Evolutionary conservation across 2,113 vertebrate species (phyloP).

Genomic region (Maccullochella peelii): DNA sequence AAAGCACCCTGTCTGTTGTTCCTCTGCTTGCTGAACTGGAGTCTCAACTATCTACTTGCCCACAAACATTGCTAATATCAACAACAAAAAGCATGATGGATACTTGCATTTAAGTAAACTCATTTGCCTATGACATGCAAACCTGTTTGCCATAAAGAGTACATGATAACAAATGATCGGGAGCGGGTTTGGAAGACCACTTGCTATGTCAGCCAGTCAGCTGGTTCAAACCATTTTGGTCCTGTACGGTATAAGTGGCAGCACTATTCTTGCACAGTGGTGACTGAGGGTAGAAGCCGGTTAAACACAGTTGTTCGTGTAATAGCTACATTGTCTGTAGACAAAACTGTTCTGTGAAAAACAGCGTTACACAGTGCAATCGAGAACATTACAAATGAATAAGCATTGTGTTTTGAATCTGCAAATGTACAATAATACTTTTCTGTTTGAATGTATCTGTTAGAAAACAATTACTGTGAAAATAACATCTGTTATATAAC

Average conservation of each 20-base stretch:
- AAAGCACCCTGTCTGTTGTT: conserved; percentile 27
- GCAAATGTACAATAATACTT: conserved; percentile 41
- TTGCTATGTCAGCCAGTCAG: not conserved
- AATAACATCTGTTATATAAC: conserved; percentile 46
- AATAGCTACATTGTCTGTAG: conserved; percentile 46
- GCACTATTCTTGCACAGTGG: conserved; percentile 40
- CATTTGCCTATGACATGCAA: not conserved
- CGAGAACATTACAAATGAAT: conserved; percentile 20
- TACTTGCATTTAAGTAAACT: conserved; percentile 8
- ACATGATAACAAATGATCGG: not conserved
- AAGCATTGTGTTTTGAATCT: conserved; percentile 12
- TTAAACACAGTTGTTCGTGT: conserved; percentile 21
- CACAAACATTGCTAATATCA: not conserved
- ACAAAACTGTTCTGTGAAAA: conserved; percentile 41
- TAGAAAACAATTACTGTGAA: conserved; percentile 71
- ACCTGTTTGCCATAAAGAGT: not conserved
- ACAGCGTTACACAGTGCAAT: conserved; percentile 33
- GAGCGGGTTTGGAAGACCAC: conserved; percentile 13
- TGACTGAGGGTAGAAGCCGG: conserved; percentile 14
- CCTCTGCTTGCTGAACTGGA: conserved; percentile 16
- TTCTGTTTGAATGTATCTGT: conserved; percentile 47
- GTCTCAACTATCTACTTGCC: conserved; percentile 15
- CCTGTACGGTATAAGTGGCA: conserved; percentile 30
- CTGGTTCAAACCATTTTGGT: conserved; percentile 18
- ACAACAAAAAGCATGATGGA: not conserved